These are phyloP conservation scores for Drosophila fungiperda DNA, from an alignment of 2,888 invertebrate species.

Conservation along the genomic window DNA sequence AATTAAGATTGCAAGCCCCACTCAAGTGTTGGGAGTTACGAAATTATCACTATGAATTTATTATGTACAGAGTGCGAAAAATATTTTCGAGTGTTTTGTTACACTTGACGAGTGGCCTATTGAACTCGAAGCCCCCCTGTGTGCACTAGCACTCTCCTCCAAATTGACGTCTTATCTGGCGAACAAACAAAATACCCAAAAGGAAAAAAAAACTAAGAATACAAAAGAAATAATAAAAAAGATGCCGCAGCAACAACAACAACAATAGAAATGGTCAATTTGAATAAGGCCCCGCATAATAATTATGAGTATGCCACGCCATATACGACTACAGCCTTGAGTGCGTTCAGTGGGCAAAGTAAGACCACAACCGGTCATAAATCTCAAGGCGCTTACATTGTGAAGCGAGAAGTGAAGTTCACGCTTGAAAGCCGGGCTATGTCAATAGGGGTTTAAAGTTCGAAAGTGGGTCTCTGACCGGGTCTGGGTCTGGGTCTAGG, in stretches of 20 bases:
- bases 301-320: constrained; percentile 16
- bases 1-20: constrained; percentile 16
- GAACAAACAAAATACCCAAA: not conserved
- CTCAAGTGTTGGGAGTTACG: constrained; percentile 37
- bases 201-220: not conserved
- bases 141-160: constrained; percentile 23
- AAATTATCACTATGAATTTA: constrained; percentile 23
- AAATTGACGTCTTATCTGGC: constrained; percentile 36
- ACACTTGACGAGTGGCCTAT: constrained; percentile 41
- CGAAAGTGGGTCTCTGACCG: constrained; percentile 21
- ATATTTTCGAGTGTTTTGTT: constrained; percentile 36
- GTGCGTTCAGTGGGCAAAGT: constrained; percentile 55
- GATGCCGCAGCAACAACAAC: constrained; percentile 13
- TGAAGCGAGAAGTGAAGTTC: constrained; percentile 54
- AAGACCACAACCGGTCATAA: constrained; percentile 71
- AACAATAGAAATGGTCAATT: constrained; percentile 40
- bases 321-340: constrained; percentile 53
- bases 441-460: constrained; percentile 26
- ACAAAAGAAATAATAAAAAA: not conserved
- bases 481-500: constrained; percentile 46
- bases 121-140: constrained; percentile 9
- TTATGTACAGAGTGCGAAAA: not conserved
- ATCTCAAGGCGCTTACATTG: constrained; percentile 66
- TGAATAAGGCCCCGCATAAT: constrained; percentile 48
- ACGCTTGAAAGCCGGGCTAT: constrained; percentile 48